Evolutionary conservation across 2,113 vertebrate species (phyloP).

Genomic region (Ictalurus punctatus): DNA sequence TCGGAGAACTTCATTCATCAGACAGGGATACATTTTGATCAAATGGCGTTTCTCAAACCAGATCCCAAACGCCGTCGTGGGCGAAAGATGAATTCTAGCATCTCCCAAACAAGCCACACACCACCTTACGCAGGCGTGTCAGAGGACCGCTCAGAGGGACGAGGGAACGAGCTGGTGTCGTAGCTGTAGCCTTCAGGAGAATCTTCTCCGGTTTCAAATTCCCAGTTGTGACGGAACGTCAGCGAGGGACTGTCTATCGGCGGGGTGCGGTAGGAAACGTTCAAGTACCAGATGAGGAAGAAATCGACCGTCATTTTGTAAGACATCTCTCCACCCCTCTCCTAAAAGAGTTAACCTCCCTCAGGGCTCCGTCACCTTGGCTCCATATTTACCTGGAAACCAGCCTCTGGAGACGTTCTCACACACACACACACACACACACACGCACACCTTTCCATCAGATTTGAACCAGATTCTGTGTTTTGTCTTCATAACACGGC

Average conservation of each 20-base stretch:
- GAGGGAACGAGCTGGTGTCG: neutral
- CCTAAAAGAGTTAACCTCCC: constrained; percentile 14
- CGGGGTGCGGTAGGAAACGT: neutral
- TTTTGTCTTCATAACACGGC: neutral
- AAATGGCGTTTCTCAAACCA: neutral
- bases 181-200: neutral
- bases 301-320: too few relatives aligned
- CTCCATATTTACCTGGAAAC: constrained; percentile 39
- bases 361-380: neutral
- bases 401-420: constrained; percentile 15
- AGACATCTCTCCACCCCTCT: neutral
- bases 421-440: neutral
- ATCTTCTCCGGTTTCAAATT: neutral
- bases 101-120: neutral
- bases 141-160: neutral
- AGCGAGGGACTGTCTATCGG: neutral
- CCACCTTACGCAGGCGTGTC: neutral
- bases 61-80: neutral
- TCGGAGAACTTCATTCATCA: neutral
- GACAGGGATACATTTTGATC: neutral
- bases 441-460: neutral
- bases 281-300: neutral
- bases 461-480: neutral
- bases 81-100: neutral
- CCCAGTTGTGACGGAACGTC: neutral